phyloP scores from a whole-genome alignment of 1,140 invertebrate species.

The Euglossa dilemma region DNA sequence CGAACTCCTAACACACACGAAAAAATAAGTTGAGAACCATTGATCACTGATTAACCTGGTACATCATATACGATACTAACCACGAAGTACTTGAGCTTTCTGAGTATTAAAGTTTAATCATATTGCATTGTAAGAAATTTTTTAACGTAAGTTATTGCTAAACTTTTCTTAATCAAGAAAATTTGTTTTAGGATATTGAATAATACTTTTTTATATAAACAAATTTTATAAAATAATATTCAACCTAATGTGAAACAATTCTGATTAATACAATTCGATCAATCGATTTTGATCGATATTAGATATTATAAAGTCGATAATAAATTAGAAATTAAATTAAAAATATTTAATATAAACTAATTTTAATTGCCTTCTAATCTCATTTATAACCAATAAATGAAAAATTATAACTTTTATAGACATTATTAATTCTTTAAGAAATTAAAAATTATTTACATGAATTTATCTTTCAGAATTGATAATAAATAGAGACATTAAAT shows the following conservation, averaged over 20 bases:
- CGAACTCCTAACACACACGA: background rate
- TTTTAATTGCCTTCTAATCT: slow-evolving; percentile 4
- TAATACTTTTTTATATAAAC: background rate
- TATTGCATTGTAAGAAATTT: background rate
- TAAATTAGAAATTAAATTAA: background rate
- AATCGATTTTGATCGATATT: slow-evolving; percentile 20
- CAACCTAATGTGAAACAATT: background rate
- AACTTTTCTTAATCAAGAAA: background rate
- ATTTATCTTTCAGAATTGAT: background rate
- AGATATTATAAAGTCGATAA: background rate
- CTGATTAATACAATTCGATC: slow-evolving; percentile 1
- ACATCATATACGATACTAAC: background rate
- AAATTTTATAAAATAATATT: background rate
- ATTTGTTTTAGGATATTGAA: background rate
- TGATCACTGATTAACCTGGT: background rate
- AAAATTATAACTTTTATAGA: slow-evolving; percentile 10
- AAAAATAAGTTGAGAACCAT: slow-evolving; percentile 28
- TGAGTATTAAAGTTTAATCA: too few relatives aligned
- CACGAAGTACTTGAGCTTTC: slow-evolving; percentile 2
- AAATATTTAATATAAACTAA: background rate
- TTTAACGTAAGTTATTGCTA: background rate
- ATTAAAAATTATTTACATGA: background rate
- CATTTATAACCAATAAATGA: background rate
- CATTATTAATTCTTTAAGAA: background rate
- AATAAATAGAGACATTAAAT: slow-evolving; percentile 80